Evolutionary conservation across 2,888 invertebrate genomes (phyloP).

Genomic region (Dusona sp.): DNA sequence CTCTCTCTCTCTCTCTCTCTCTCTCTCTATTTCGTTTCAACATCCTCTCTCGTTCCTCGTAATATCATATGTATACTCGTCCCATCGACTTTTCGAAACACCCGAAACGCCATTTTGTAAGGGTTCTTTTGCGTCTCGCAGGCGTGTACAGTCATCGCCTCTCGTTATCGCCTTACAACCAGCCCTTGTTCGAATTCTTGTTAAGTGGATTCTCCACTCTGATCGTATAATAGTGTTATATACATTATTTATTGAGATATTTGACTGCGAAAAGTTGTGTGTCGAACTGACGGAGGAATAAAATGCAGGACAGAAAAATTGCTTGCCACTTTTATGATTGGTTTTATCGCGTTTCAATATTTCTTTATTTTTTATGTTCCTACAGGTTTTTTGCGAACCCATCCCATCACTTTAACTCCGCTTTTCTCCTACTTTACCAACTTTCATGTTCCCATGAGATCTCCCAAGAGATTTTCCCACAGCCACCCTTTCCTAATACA

Average conservation of each 20-base stretch:
- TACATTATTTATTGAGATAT: conserved; percentile 19
- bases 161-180: conserved; percentile 56
- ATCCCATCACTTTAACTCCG: too few species aligned
- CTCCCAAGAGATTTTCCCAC: too few species aligned
- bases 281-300: neutral
- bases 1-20: conserved; percentile 70
- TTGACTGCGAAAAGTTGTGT: neutral
- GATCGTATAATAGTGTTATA: neutral
- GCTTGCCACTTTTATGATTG: neutral
- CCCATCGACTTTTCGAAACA: conserved; percentile 63
- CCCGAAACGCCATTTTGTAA: conserved; percentile 82
- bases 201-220: neutral
- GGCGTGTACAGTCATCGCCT: conserved; percentile 47
- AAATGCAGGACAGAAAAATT: too few species aligned
- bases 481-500: too few species aligned
- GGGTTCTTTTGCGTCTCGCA: conserved; percentile 52
- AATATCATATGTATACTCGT: conserved; percentile 35
- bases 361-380: neutral
- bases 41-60: conserved; percentile 7
- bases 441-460: too few species aligned
- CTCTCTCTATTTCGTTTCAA: conserved; percentile 35
- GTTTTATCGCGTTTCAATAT: neutral
- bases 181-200: conserved; percentile 15
- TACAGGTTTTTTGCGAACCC: too few species aligned
- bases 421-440: too few species aligned